Conservation (phyloP, 1,140 invertebrate species). For the Drosophila neocordata region DNA sequence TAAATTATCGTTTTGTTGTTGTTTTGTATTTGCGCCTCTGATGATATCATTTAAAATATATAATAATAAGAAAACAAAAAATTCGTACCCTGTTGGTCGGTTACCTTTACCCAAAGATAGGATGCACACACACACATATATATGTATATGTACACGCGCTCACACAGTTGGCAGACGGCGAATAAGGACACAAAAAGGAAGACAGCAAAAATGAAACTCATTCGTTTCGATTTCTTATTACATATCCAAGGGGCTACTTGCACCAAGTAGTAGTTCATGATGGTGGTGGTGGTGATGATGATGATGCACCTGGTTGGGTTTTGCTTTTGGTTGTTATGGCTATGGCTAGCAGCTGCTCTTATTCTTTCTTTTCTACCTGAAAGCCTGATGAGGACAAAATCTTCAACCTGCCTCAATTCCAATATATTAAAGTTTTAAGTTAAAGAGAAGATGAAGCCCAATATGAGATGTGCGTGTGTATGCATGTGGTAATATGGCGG, state of each 20-base stretch:
- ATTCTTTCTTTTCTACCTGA: neutral
- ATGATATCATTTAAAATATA: neutral
- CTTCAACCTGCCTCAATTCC: conserved; percentile 2
- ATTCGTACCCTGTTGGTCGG: neutral
- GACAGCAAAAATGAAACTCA: conserved; percentile 50
- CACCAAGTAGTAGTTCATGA: neutral
- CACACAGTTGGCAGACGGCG: conserved; percentile 43
- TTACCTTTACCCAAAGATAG: conserved; percentile 34
- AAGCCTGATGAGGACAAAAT: neutral
- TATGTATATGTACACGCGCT: conserved; percentile 1
- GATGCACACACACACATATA: conserved; percentile 27
- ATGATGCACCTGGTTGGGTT: conserved; percentile 1
- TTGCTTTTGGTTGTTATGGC: neutral
- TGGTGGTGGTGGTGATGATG: neutral
- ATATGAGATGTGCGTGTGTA: neutral
- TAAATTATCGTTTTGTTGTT: neutral
- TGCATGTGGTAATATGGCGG: conserved; percentile 38
- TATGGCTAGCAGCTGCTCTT: conserved; percentile 1
- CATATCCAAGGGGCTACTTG: neutral
- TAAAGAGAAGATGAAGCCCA: neutral
- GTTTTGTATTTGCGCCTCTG: neutral
- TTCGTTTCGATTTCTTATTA: conserved; percentile 38
- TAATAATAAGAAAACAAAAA: neutral
- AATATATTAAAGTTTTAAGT: neutral
- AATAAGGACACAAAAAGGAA: conserved; percentile 76